phyloP scores from a whole-genome alignment of 2,797 vertebrate species.

The Platyrinchus mystaceus region DNA sequence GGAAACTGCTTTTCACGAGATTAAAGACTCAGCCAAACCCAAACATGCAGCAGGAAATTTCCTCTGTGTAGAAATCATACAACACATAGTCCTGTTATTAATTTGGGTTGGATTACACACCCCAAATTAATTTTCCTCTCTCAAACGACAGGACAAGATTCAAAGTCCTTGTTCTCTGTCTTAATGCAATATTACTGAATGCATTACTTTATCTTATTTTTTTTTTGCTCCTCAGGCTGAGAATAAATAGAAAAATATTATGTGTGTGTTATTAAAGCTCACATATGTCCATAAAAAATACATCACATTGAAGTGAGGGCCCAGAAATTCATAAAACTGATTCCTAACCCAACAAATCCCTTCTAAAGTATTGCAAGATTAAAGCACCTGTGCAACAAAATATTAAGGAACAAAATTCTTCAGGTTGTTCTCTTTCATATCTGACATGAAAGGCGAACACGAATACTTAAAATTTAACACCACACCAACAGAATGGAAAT shows the following conservation, averaged over 20 bases:
- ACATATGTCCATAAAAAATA: not conserved
- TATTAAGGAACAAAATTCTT: not conserved
- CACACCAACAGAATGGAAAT: not conserved
- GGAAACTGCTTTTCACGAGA: not conserved
- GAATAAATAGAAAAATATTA: not conserved
- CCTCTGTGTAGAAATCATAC: not conserved
- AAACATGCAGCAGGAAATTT: not conserved
- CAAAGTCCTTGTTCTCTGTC: not conserved
- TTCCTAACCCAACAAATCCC: not conserved
- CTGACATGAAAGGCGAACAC: not conserved
- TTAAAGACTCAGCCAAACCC: not conserved
- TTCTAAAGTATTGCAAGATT: fast-evolving
- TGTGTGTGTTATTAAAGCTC: not conserved
- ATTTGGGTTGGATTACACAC: not conserved
- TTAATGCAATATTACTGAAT: not conserved
- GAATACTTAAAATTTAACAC: not conserved
- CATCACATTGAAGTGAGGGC: not conserved
- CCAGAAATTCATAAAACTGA: not conserved
- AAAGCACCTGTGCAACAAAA: not conserved
- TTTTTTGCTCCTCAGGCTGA: not conserved
- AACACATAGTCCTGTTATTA: not conserved
- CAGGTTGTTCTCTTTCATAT: not conserved
- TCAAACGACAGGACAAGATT: not conserved
- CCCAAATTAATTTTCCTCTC: not conserved
- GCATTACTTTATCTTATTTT: not conserved